Evolutionary conservation across 2,888 invertebrate species (phyloP).

Genomic region (Smittia aterrima): DNA sequence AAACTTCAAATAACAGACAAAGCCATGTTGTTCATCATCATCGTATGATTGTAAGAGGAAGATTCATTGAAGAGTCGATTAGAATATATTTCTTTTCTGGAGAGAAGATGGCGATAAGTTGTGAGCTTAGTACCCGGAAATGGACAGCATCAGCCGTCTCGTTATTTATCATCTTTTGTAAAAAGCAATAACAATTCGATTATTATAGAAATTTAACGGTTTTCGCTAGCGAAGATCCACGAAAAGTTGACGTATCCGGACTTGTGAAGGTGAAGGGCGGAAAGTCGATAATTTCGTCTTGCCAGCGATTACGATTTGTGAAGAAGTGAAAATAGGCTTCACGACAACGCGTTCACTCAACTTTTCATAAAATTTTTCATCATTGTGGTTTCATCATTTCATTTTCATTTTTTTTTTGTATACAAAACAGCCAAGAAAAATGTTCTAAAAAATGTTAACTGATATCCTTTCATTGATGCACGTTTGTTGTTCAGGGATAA

Average conservation of each 20-base stretch:
- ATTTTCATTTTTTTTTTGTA: constrained; percentile 22
- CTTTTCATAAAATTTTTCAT: background rate
- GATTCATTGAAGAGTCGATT: background rate
- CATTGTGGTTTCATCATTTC: constrained; percentile 3
- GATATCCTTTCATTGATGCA: constrained; percentile 5
- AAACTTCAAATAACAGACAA: background rate
- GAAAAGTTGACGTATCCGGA: background rate
- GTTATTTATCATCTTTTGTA: background rate
- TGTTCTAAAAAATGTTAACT: constrained; percentile 38
- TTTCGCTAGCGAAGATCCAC: background rate
- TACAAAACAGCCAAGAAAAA: constrained; percentile 39
- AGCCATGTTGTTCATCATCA: background rate
- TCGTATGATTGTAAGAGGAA: constrained; percentile 4
- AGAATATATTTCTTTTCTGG: background rate
- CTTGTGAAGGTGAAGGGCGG: no score
- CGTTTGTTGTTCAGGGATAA: background rate
- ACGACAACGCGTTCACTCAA: background rate
- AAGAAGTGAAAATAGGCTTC: constrained; percentile 10
- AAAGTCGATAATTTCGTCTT: no score
- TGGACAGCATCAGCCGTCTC: no score
- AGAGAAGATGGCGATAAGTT: background rate
- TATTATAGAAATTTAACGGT: constrained; percentile 4
- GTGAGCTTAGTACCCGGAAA: background rate
- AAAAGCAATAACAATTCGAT: constrained; percentile 33
- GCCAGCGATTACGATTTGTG: background rate